Evolutionary conservation across 2,113 vertebrate species (phyloP).

Genomic region (Heterotilapia buettikoferi): DNA sequence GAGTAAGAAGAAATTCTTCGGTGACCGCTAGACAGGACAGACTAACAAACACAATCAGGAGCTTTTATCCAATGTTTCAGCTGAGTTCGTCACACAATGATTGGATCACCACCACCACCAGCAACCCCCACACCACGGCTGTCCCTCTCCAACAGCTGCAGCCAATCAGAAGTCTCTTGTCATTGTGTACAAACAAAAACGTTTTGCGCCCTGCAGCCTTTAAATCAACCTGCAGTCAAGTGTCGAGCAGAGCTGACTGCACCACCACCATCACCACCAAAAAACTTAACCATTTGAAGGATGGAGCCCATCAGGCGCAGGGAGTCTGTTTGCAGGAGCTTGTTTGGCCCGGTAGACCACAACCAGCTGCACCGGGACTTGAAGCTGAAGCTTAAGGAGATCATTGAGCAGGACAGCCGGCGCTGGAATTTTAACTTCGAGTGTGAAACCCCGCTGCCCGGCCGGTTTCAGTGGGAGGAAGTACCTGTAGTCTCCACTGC

Average conservation of each 20-base stretch:
- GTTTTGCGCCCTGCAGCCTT: not conserved
- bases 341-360: conserved; percentile 86
- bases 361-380: conserved; percentile 80
- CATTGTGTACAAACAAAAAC: conserved; percentile 39
- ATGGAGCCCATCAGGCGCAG: conserved; percentile 35
- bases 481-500: conserved; percentile 56
- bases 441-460: conserved; percentile 73
- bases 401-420: conserved; percentile 75
- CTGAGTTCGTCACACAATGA: not conserved
- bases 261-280: not conserved
- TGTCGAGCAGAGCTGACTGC: not conserved
- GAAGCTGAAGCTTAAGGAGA: conserved; percentile 69
- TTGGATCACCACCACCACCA: not conserved
- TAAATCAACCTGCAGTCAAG: not conserved
- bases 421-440: conserved; percentile 91
- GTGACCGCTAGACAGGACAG: not conserved
- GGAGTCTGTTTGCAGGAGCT: conserved; percentile 69
- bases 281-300: not conserved
- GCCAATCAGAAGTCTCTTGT: conserved; percentile 38
- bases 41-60: not conserved
- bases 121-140: not conserved
- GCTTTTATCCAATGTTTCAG: not conserved
- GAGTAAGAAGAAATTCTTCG: not conserved
- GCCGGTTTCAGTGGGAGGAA: conserved; percentile 78
- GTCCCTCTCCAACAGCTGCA: not conserved